Evolutionary conservation across 30 jellyfish, hydroid and myxozoan species (phyloP).

Genomic region (Hydractinia symbiolongicarpus): DNA sequence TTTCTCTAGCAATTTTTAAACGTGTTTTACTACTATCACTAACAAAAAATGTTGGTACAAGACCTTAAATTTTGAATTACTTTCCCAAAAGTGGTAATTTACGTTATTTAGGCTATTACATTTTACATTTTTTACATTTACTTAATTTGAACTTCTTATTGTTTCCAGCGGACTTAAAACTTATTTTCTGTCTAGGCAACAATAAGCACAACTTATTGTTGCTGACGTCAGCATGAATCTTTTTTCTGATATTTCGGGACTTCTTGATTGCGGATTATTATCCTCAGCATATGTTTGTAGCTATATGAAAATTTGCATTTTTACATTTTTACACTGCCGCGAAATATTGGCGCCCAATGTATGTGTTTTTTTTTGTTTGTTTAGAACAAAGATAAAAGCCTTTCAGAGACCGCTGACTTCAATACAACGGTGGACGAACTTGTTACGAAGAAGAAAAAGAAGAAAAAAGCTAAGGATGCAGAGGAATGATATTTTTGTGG

Average conservation of each 20-base stretch:
- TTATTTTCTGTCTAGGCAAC: no score
- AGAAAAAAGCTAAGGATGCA: constrained; percentile 23
- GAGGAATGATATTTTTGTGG: constrained; percentile 20
- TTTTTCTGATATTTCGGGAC: no score
- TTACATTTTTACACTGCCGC: not conserved
- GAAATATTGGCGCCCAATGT: not conserved
- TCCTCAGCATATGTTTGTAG: not conserved
- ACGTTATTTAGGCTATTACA: no score
- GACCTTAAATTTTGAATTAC: not conserved
- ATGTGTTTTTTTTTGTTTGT: not conserved
- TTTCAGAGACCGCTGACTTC: not conserved
- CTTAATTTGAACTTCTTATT: no score
- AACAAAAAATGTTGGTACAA: no score
- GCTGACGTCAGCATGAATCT: no score
- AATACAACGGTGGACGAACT: constrained; percentile 18
- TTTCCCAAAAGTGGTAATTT: no score
- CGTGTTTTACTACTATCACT: no score
- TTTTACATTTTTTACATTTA: no score
- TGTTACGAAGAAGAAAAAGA: constrained; percentile 30
- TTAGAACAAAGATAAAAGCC: not conserved
- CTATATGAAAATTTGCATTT: not conserved
- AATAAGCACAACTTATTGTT: no score
- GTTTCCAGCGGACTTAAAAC: no score
- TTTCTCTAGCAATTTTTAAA: not conserved
- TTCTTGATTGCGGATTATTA: no score